A percentile compares a stretch with the other conserved stretches of the same genome.
phyloP scores from a whole-genome alignment of 1,140 invertebrate species.

The Pygmarrhopalites habei region DNA sequence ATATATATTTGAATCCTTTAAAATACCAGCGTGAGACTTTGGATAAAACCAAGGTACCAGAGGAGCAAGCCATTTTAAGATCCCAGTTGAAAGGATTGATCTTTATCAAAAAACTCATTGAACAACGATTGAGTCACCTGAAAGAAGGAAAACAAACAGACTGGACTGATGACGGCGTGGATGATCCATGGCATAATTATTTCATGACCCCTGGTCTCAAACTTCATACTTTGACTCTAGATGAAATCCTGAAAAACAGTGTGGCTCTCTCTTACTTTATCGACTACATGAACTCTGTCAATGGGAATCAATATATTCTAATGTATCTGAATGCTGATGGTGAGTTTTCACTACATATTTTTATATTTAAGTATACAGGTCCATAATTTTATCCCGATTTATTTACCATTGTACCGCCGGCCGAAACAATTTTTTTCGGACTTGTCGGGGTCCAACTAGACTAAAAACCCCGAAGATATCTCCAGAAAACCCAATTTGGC shows the following conservation, averaged over 20 bases:
- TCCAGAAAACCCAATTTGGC: too few relatives aligned
- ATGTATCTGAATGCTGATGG: slow-evolving; percentile 77
- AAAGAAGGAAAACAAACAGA: slow-evolving; percentile 47
- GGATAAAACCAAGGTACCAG: too few relatives aligned
- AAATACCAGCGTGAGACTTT: too few relatives aligned
- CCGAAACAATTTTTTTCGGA: too few relatives aligned
- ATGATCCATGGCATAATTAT: slow-evolving; percentile 39
- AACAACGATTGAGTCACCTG: slow-evolving; percentile 57
- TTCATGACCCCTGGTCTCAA: slow-evolving; percentile 52
- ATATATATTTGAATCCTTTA: too few relatives aligned
- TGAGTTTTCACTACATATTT: slow-evolving; percentile 39
- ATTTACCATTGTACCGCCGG: too few relatives aligned
- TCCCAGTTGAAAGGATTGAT: slow-evolving; percentile 80
- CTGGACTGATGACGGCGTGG: slow-evolving; percentile 39
- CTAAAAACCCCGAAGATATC: too few relatives aligned
- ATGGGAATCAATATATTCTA: slow-evolving; percentile 67
- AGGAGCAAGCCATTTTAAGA: slow-evolving; percentile 52
- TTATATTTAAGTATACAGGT: too few relatives aligned
- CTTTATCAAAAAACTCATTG: slow-evolving; percentile 70
- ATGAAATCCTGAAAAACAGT: slow-evolving; percentile 72
- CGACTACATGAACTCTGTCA: slow-evolving; percentile 67
- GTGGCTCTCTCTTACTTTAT: slow-evolving; percentile 73
- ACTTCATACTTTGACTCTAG: slow-evolving; percentile 59
- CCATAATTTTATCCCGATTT: too few relatives aligned
- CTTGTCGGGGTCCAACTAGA: too few relatives aligned